phyloP scores from a whole-genome alignment of 2,797 vertebrate genomes.

The Falco novaeseelandiae region DNA sequence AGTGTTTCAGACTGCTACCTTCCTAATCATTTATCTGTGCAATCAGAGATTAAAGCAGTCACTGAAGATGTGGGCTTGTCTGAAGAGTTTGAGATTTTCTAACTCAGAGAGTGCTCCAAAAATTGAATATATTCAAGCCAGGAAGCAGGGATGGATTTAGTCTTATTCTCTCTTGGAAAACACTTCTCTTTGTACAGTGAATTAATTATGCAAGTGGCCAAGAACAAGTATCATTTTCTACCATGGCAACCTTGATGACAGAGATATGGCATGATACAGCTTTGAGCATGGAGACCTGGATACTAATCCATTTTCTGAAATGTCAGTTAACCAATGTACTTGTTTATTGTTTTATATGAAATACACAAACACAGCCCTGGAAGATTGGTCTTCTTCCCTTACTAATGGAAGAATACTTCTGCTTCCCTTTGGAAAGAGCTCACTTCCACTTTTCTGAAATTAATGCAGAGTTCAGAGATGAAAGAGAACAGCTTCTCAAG shows the following conservation, averaged over 20 bases:
- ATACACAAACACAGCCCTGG: background rate
- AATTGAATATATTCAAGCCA: background rate
- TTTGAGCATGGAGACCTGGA: background rate
- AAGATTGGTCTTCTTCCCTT: background rate
- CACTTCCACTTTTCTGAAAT: background rate
- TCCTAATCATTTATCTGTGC: background rate
- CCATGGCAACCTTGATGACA: background rate
- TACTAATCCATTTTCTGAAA: background rate
- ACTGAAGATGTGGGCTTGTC: background rate
- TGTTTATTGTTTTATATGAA: background rate
- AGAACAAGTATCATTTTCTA: background rate
- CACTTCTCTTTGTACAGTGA: background rate
- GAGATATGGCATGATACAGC: background rate
- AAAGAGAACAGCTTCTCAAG: background rate
- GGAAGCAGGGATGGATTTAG: background rate
- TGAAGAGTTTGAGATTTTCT: background rate
- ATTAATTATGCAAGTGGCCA: background rate
- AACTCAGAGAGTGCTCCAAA: background rate
- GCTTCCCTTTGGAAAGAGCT: background rate
- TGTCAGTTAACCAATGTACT: background rate
- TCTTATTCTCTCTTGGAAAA: background rate
- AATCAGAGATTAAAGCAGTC: background rate
- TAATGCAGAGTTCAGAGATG: background rate
- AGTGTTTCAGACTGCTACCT: background rate
- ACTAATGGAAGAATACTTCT: background rate